phyloP scores from a whole-genome alignment of 1,140 invertebrate species.

The Ceratosolen fusciceps region DNA sequence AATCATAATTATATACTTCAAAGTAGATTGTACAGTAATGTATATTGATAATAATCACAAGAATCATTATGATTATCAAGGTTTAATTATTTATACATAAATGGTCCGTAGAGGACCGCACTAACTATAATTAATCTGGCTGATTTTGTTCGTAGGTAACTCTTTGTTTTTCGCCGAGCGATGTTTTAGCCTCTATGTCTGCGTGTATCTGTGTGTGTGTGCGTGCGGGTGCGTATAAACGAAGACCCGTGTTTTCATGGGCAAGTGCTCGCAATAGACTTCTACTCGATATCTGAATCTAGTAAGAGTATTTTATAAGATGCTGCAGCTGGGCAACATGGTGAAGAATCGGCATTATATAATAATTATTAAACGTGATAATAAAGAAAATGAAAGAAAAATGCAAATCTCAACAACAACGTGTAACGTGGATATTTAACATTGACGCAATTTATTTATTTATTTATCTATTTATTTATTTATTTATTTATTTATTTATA shows the following conservation, averaged over 20 bases:
- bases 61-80: conserved; percentile 10
- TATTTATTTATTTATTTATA: too few species aligned
- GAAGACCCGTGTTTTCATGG: not conserved
- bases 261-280: not conserved
- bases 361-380: conserved; percentile 29
- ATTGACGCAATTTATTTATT: conserved; percentile 32
- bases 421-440: conserved; percentile 25
- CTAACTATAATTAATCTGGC: not conserved
- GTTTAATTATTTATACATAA: conserved; percentile 20
- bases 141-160: not conserved
- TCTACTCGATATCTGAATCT: conserved; percentile 21
- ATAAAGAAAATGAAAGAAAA: conserved; percentile 24
- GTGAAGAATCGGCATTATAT: conserved; percentile 20
- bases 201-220: not conserved
- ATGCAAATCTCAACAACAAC: conserved; percentile 36
- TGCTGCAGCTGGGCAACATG: conserved; percentile 18
- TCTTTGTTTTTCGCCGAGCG: too few species aligned
- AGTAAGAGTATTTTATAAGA: conserved; percentile 39
- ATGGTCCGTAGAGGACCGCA: not conserved
- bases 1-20: conserved; percentile 10
- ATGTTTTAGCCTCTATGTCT: not conserved
- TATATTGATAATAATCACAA: conserved; percentile 8
- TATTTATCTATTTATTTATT: too few species aligned
- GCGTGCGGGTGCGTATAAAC: not conserved
- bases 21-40: conserved; percentile 12